Evolutionary conservation across 2,113 vertebrate genomes (phyloP).

Genomic region (Diglossa brunneiventris): DNA sequence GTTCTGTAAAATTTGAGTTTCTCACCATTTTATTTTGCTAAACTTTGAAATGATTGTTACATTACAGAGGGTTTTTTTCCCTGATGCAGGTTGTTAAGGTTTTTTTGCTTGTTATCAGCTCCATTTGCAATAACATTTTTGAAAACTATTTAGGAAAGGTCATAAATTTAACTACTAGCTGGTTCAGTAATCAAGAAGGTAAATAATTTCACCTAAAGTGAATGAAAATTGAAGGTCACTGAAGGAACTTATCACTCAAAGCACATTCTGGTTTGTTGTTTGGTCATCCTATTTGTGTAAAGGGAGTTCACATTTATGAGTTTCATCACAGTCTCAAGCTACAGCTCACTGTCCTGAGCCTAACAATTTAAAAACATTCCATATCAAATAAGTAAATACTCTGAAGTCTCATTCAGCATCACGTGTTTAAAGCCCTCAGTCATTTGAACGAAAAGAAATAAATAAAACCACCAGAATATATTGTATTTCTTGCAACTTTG

Average conservation of each 20-base stretch:
- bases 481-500: not conserved
- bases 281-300: not conserved
- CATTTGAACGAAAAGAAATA: not conserved
- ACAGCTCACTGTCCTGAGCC: not conserved
- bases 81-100: not conserved
- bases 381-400: not conserved
- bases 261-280: not conserved
- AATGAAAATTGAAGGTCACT: not conserved
- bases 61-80: not conserved
- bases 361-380: not conserved
- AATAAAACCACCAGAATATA: not conserved
- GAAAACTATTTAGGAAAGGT: not conserved
- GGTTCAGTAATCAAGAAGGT: not conserved
- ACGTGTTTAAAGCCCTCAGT: accelerated
- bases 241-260: not conserved
- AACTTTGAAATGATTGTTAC: not conserved
- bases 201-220: not conserved
- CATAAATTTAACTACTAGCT: not conserved
- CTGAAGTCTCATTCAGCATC: not conserved
- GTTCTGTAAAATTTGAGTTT: not conserved
- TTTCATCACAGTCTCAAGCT: not conserved
- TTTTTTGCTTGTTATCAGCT: not conserved
- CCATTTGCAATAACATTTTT: not conserved
- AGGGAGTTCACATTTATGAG: not conserved
- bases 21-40: not conserved